Evolutionary conservation across 2,113 vertebrate species (phyloP), one percentile per base, ranked within the genome.

Genomic region (Axis porcinus): DNA sequence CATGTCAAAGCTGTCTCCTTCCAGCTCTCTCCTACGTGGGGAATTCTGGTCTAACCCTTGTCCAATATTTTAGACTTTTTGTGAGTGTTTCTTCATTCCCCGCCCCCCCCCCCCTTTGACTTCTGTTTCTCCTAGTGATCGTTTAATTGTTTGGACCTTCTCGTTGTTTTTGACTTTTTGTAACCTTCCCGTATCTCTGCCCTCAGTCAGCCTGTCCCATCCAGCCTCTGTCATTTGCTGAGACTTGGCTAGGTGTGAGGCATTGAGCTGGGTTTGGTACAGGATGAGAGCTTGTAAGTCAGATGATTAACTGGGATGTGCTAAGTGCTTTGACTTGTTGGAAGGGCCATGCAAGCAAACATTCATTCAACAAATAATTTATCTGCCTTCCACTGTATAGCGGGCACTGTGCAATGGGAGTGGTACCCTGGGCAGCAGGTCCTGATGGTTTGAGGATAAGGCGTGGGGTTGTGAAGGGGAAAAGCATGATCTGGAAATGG

Each of bases 61-160:
- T 9, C 55, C n/a, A 14, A 7, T 27, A 2, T 21, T n/a, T 40
- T n/a, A 79, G 47, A 91, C 33, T 9, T 78, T 16, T 3, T 43
- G 7, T 54, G 25, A n/a, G 8, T 74, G 70, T 67, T 67, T 43
- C 84, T 89, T 89, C 50, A 55, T 54, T 45, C 14, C n/a, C 12
- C 14, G 3, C 12, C 7, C 10, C 5, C 28, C 40, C 6, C 1
- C 0, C 4, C 15, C n/a, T n/a, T 4, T 7, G 55, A 33, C 50
- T 70, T 78, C 52, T 45, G 30, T 79, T 91, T 91, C 36, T 91
- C 36, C 23, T 27, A 27, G 36, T 2, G 14, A 2, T 47, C 33
- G 11, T 70, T 87, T 21, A 45, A 23, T 78, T 47, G 15, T 43
- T 47, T 50, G 25, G 40, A 40, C n/a, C 15, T 91, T 60, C 70